Conservation (phyloP, 2,797 vertebrate genomes). For the Lateolabrax maculatus region DNA sequence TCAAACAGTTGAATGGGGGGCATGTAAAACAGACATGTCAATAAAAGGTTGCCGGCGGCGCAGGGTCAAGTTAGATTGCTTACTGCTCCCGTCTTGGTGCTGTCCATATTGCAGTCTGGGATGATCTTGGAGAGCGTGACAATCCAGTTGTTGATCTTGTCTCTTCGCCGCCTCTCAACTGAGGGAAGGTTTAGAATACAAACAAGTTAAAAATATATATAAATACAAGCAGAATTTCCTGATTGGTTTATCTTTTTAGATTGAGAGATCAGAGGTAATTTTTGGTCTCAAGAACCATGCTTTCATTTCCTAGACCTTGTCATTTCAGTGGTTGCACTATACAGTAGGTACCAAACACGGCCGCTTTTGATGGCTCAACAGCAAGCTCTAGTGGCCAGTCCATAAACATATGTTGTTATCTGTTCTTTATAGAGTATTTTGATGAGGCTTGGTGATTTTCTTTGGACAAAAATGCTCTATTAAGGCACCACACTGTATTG, state of each 20-base stretch:
- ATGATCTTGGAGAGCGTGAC: slow-evolving; percentile 95
- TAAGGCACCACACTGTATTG: slow-evolving; percentile 49
- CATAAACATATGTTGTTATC: neutral
- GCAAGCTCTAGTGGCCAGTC: slow-evolving; percentile 70
- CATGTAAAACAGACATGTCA: neutral
- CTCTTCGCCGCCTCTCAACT: slow-evolving; percentile 93
- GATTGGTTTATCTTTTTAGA: neutral
- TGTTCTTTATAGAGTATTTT: slow-evolving; percentile 43
- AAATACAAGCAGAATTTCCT: neutral
- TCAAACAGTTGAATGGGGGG: neutral
- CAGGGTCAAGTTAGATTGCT: slow-evolving; percentile 36
- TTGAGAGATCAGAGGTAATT: neutral
- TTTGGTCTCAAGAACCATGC: neutral
- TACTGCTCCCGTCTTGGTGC: slow-evolving; percentile 92
- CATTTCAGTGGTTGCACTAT: neutral
- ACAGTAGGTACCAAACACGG: neutral
- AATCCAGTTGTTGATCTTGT: slow-evolving; percentile 98
- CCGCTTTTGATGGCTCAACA: slow-evolving; percentile 66
- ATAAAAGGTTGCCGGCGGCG: neutral
- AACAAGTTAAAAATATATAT: neutral
- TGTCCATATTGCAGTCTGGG: slow-evolving; percentile 92
- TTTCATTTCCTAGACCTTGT: slow-evolving; percentile 15
- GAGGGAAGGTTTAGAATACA: slow-evolving; percentile 5
- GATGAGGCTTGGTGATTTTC: slow-evolving; percentile 45
- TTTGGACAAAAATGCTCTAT: slow-evolving; percentile 39